Percentiles rank a stretch among this genome's conserved stretches.
Conservation (phyloP, 2,113 vertebrate genomes). For the Maccullochella peelii region DNA sequence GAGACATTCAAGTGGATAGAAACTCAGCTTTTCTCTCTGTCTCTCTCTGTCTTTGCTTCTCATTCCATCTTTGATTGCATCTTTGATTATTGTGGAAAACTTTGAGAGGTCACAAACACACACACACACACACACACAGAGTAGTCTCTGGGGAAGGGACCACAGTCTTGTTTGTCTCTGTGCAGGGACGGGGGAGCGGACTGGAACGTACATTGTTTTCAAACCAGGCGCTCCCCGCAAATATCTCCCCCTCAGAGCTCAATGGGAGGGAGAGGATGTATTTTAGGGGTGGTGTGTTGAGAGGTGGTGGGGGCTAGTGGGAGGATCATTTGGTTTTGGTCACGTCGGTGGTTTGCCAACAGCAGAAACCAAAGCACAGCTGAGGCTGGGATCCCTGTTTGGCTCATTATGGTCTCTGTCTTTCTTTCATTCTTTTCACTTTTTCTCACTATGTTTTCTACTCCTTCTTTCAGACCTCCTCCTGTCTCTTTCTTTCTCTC, state of each 20-base stretch:
- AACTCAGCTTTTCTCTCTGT: not conserved
- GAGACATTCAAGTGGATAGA: not conserved
- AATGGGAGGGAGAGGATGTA: conserved; percentile 41
- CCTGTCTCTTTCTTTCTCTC: not conserved
- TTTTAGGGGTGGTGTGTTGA: conserved; percentile 16
- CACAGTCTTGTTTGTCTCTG: conserved; percentile 73
- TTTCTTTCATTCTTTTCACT: not conserved
- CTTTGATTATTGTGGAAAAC: conserved; percentile 63
- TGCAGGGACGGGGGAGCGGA: conserved; percentile 27
- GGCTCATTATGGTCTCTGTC: conserved; percentile 12
- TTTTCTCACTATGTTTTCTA: not conserved
- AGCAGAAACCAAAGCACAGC: conserved; percentile 43
- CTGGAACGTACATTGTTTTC: conserved; percentile 79
- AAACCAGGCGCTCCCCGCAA: conserved; percentile 74
- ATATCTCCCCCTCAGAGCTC: conserved; percentile 71
- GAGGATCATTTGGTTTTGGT: conserved; percentile 44
- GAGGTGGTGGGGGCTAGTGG: not conserved
- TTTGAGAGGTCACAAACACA: not conserved
- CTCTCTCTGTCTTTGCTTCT: conserved; percentile 1
- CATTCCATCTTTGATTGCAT: conserved; percentile 49
- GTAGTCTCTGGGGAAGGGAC: conserved; percentile 58
- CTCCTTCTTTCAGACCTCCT: not conserved
- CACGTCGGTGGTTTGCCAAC: conserved; percentile 42
- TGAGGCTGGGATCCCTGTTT: conserved; percentile 9
- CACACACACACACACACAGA: conserved; percentile 33